Base-by-base conservation (phyloP, 2,888 invertebrate genomes). In the Gandaritis pyraliata region DNA sequence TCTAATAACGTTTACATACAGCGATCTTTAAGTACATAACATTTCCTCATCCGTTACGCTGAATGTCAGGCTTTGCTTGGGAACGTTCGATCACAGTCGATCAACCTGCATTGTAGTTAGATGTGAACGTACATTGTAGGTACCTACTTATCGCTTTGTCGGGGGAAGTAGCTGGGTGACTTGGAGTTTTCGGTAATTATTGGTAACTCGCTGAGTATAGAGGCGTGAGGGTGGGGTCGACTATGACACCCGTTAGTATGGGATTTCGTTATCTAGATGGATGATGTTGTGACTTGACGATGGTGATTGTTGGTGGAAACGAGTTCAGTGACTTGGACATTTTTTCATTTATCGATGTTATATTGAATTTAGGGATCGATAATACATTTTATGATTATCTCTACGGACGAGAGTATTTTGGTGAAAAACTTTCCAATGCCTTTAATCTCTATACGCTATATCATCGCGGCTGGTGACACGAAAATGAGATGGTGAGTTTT, bases 21-120 rank as follows among this genome's bases (percentile, higher is more conserved):
- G 1, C 33, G 33, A 33, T 33, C 33, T 33, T 33, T 5, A n/a
- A n/a, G n/a, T n/a, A 58, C 53, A 50, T 52, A 63, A 60, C 51
- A 58, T 68, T 66, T 70, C 57, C 67, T 65, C 51, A 64, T 61
- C 48, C 58, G 64, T 66, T 64, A 69, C 60, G 63, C 64, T 65
- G 50, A 64, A 63, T 66, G 65, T 63, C 47, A 64, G 65, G 30
- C 80, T 1, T 41, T 47, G 55, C 80, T 85, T 58, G 61, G 76
- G 76, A 87, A 83, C 82, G 74, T 69, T 88, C 89, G 78, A 90
- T 88, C 88, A 86, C 81, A 72, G 82, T 80, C 77, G 70, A 63
- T 65, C 70, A 59, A 39, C 50, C 41, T 58, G 56, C 56, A 61
- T 64, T 63, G 68, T 64, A 62, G 58, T 70, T 69, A 70, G 62